Evolutionary conservation across 1,140 invertebrate species (phyloP), one percentile per base, ranked within the genome.

Genomic region (Venustaconcha ellipsiformis): DNA sequence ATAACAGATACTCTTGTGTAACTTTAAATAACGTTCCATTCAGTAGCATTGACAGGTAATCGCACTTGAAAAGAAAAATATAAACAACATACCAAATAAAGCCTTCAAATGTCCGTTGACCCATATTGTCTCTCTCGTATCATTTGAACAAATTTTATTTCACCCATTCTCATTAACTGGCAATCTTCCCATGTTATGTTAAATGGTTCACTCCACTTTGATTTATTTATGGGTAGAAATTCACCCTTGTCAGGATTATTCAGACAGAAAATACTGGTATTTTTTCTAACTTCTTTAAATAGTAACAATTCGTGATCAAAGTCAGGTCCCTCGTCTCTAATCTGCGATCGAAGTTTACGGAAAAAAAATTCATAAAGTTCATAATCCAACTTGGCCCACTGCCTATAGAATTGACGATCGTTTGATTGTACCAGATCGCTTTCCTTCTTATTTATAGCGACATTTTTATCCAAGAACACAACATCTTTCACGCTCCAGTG

Each of bases 401-500:
- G 30, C 48, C 57, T 63, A 30, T 70, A 58, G 8, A 30, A 55
- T 6, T 70, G 60, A 6, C 58, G 23, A 63, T 70, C 68, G 20
- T 58, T 20, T 4, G 18, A 18, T 18, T 23, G 66, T 64, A 74
- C 37, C 20, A 70, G 48, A 14, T 64, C 65, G 14, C 12, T 65
- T 18, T 70, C 65, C 0, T 62, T 60, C 6, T 72, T 74, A 18
- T 37, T 57, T 15, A 14, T 13, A n/a, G 59, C 71, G 18, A 69
- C 67, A 67, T 83, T 83, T 58, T 65, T 69, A 18, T 63, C 57
- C 14, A 80, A 56, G 58, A 80, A 83, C 11, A 84, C n/a, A 15
- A 84, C 63, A 56, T 82, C 80, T 71, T 79, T 59, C 18, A 76
- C 30, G 17, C 48, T 23, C 82, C 82, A 84, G 14, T 76, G 71